Conservation (phyloP, 2,113 vertebrate genomes). For the Empidonax traillii region DNA sequence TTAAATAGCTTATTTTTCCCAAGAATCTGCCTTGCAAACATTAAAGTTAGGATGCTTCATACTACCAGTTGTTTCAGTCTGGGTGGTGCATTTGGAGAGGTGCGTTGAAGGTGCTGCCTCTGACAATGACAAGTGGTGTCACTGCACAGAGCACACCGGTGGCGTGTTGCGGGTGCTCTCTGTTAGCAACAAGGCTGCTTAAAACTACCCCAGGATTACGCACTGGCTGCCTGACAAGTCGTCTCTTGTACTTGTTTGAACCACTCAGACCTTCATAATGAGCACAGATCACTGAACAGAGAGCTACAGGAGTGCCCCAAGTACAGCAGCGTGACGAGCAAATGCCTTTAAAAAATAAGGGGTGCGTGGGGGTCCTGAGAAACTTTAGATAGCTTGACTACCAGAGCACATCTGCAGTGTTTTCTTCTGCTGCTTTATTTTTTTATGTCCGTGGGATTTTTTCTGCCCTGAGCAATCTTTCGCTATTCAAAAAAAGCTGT, state of each 20-base stretch:
- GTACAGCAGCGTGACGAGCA: background rate
- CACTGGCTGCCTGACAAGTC: background rate
- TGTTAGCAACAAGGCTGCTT: background rate
- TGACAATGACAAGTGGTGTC: accelerated
- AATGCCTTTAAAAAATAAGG: background rate
- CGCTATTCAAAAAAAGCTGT: background rate
- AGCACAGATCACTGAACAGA: background rate
- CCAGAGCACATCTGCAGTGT: background rate
- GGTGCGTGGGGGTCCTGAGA: background rate
- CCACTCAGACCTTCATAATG: background rate
- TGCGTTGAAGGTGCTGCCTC: background rate
- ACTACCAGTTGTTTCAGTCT: background rate
- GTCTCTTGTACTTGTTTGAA: background rate
- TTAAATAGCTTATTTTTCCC: background rate
- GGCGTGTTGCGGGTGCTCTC: background rate
- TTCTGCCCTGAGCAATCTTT: background rate
- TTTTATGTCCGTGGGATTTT: background rate
- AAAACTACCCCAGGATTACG: background rate
- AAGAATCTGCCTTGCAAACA: background rate
- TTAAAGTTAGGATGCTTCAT: background rate
- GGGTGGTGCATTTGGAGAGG: accelerated
- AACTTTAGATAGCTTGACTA: background rate
- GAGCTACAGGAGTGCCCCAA: background rate
- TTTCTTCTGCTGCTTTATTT: background rate
- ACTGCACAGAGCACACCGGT: accelerated